Conservation (phyloP, 2,888 invertebrate species). For the Leucozona laternaria region DNA sequence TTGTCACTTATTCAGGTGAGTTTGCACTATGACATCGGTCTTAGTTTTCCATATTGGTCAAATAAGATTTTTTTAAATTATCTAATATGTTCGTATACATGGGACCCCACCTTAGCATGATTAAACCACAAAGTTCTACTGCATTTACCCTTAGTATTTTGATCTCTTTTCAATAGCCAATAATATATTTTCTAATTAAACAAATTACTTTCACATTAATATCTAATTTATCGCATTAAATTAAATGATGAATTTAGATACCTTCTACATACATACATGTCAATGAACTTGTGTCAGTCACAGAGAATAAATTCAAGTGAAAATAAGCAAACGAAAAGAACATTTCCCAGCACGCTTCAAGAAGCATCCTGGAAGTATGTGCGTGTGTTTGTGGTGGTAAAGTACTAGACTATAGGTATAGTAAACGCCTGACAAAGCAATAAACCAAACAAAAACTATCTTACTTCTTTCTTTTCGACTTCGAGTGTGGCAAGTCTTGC, state of each 20-base stretch:
- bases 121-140: too few relatives aligned
- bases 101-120: too few relatives aligned
- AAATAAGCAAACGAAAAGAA: constrained; percentile 23
- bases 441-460: neutral
- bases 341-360: constrained; percentile 46
- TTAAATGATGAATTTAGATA: neutral
- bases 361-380: constrained; percentile 44
- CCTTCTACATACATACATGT: neutral
- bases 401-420: neutral
- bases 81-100: too few relatives aligned
- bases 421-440: constrained; percentile 20
- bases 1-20: too few relatives aligned
- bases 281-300: constrained; percentile 27
- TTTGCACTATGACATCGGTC: too few relatives aligned
- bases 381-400: neutral
- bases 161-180: too few relatives aligned
- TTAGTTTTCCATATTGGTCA: too few relatives aligned
- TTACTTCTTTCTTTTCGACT: constrained; percentile 38
- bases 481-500: constrained; percentile 46
- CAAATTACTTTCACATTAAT: neutral
- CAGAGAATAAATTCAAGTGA: constrained; percentile 8
- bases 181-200: neutral
- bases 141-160: too few relatives aligned
- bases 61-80: too few relatives aligned
- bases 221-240: neutral